phyloP scores from a whole-genome alignment of 2,797 vertebrate genomes.

The Aselliscus stoliczkanus region DNA sequence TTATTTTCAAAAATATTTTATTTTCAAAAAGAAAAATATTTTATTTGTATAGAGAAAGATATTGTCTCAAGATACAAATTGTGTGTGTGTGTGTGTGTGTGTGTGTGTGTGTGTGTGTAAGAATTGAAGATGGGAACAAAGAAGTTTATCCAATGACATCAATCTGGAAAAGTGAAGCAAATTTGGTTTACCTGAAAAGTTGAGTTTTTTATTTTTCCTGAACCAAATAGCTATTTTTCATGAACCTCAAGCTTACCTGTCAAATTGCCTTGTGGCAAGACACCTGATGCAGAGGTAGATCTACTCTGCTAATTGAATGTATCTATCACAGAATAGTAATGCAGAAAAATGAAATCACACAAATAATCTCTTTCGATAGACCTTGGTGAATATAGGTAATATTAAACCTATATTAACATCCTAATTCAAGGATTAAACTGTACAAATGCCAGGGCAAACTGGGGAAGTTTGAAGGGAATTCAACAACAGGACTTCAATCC shows the following conservation, averaged over 20 bases:
- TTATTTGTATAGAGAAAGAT: neutral
- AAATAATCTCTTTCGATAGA: constrained; percentile 34
- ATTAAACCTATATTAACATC: constrained; percentile 71
- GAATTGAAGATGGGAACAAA: neutral
- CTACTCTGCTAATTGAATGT: constrained; percentile 56
- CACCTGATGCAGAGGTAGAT: neutral
- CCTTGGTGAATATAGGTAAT: neutral
- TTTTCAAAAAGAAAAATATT: neutral
- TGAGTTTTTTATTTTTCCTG: constrained; percentile 19
- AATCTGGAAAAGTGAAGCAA: neutral
- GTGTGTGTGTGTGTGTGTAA: neutral
- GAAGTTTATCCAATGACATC: neutral
- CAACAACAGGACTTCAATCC: neutral
- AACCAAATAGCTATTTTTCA: constrained; percentile 35
- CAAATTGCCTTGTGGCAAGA: constrained; percentile 33
- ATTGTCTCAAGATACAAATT: neutral
- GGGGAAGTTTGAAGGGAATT: constrained; percentile 66
- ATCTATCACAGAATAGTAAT: constrained; percentile 24
- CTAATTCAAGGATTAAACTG: constrained; percentile 68
- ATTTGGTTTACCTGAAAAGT: constrained; percentile 43
- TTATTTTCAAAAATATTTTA: neutral
- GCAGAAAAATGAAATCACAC: constrained; percentile 45
- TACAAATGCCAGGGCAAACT: constrained; percentile 52
- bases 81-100: neutral
- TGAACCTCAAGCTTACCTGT: constrained; percentile 40